phyloP scores from a whole-genome alignment of 2,888 invertebrate species.

The Coecobrya sp. region DNA sequence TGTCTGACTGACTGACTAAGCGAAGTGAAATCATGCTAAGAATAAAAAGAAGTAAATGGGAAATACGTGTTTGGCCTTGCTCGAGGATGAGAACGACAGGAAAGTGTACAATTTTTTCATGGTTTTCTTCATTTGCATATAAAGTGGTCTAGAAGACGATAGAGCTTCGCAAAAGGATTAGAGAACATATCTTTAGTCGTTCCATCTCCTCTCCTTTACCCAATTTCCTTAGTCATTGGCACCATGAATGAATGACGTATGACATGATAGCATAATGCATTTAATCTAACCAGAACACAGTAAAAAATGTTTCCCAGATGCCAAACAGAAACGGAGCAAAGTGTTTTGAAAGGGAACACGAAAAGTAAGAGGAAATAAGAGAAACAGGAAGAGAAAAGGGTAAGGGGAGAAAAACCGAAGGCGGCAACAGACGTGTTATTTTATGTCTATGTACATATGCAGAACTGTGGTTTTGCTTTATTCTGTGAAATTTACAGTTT shows the following conservation, averaged over 20 bases:
- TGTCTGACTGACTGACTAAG: neutral
- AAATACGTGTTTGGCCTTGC: conserved; percentile 6
- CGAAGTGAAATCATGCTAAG: neutral
- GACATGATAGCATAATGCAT: conserved; percentile 9
- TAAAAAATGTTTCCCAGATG: neutral
- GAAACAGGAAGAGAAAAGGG: neutral
- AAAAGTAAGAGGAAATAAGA: neutral
- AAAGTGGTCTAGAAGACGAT: conserved; percentile 12
- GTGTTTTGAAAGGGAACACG: neutral
- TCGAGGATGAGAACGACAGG: neutral
- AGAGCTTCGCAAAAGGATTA: conserved; percentile 37
- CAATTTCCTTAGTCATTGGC: neutral
- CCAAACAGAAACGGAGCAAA: neutral
- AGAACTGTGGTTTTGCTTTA: conserved; percentile 16
- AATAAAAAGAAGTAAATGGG: conserved; percentile 23
- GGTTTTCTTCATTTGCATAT: conserved; percentile 61
- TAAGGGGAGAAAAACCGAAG: neutral
- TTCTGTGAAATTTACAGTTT: neutral
- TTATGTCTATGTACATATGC: neutral
- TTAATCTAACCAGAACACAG: conserved; percentile 9
- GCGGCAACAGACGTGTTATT: neutral
- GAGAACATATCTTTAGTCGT: neutral
- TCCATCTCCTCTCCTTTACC: neutral
- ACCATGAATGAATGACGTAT: conserved; percentile 6
- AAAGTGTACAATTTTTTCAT: conserved; percentile 15